phyloP scores from a whole-genome alignment of 2,888 invertebrate genomes.

The Ormyrus thymus region DNA sequence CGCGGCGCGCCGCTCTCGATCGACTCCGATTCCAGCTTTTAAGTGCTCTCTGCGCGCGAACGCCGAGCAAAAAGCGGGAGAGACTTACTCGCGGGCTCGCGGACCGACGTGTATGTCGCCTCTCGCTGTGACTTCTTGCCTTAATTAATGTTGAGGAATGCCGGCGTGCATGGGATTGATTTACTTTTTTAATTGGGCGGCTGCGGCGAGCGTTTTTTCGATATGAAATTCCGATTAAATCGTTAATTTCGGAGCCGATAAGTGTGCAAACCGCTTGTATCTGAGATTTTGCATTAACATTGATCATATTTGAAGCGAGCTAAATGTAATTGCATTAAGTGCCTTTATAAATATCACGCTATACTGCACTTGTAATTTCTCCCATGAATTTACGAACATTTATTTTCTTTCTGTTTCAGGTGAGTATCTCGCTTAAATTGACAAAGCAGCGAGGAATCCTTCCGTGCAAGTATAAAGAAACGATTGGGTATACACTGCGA shows the following conservation, averaged over 20 bases:
- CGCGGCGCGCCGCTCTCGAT: neutral
- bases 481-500: no score
- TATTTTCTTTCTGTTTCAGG: constrained; percentile 36
- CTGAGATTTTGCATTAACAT: no score
- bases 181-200: no score
- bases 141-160: constrained; percentile 18
- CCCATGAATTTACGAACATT: neutral
- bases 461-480: no score
- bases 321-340: neutral
- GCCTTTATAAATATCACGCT: neutral
- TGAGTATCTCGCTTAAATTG: constrained; percentile 12
- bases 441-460: no score
- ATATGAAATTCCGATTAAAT: no score
- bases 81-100: constrained; percentile 29
- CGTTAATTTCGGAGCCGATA: no score
- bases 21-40: constrained; percentile 14
- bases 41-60: neutral
- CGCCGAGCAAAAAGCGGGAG: neutral
- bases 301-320: neutral
- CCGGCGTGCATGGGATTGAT: neutral
- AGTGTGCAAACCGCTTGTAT: no score
- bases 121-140: constrained; percentile 9
- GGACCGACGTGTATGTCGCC: constrained; percentile 9
- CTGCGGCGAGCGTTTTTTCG: no score
- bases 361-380: neutral